Evolutionary conservation across 1,140 invertebrate genomes (phyloP).

Genomic region (Trachelipus rathkii): DNA sequence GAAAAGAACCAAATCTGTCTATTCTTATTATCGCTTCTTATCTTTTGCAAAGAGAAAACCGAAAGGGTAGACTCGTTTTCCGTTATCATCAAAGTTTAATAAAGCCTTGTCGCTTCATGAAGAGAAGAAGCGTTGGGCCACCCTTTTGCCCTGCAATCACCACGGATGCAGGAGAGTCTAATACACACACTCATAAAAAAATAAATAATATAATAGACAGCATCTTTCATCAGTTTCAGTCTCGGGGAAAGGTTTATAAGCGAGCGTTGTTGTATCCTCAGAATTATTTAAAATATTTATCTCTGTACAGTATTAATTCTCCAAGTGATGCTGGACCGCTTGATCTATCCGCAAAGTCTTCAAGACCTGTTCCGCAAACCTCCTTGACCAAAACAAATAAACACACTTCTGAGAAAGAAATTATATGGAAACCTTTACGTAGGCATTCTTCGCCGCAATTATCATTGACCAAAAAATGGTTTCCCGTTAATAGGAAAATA

Average conservation of each 20-base stretch:
- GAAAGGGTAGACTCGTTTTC: no score
- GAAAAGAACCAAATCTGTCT: neutral
- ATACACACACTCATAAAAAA: neutral
- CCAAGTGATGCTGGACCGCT: neutral
- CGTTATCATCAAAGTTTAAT: neutral
- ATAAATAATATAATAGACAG: slow-evolving; percentile 2
- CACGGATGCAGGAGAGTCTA: neutral
- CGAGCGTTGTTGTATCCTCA: neutral
- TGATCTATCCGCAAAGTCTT: neutral
- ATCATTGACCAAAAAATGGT: neutral
- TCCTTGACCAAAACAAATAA: neutral
- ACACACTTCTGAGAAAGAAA: neutral
- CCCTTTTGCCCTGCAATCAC: neutral
- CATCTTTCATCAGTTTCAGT: neutral
- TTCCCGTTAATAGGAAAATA: neutral
- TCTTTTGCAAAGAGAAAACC: neutral
- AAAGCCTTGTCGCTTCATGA: neutral
- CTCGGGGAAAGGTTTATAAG: neutral
- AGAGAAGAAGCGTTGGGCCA: neutral
- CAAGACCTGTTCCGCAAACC: neutral
- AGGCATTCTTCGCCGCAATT: neutral
- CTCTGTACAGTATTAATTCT: neutral
- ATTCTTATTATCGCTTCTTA: neutral
- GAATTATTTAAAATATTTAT: neutral
- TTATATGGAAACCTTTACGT: neutral